Conservation (phyloP, 2,113 vertebrate species). For the Rhagologus leucostigma region DNA sequence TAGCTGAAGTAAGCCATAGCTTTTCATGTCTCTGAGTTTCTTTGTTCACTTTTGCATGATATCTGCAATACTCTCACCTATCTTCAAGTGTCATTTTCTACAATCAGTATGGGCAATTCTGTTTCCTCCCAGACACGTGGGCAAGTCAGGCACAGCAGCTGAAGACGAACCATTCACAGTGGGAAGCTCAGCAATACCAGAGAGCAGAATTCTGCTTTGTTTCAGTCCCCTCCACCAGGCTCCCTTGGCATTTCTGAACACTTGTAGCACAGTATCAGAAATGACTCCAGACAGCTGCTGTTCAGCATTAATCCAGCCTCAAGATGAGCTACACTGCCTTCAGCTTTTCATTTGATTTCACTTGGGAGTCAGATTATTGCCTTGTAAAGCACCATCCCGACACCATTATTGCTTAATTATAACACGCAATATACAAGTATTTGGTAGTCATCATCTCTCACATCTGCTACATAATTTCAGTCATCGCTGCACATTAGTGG, state of each 20-base stretch:
- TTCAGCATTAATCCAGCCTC: conserved; percentile 2
- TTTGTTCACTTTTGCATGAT: neutral
- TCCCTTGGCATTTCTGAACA: neutral
- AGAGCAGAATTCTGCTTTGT: neutral
- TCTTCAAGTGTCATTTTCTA: neutral
- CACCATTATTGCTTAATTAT: conserved; percentile 51
- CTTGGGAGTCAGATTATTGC: conserved; percentile 47
- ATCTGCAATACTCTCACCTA: neutral
- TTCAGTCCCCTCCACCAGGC: neutral
- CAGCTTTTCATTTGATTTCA: conserved; percentile 49
- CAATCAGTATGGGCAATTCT: neutral
- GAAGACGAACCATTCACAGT: neutral
- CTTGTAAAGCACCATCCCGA: conserved; percentile 46
- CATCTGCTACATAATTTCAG: conserved; percentile 35
- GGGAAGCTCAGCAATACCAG: neutral
- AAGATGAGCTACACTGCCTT: conserved; percentile 16
- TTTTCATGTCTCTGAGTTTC: neutral
- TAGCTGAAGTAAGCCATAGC: neutral
- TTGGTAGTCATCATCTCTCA: neutral
- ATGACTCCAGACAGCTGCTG: conserved; percentile 15
- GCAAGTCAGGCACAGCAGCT: neutral
- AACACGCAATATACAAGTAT: neutral
- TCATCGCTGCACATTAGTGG: neutral
- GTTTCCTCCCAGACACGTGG: neutral
- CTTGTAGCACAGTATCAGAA: neutral